Conservation (phyloP, 2,888 invertebrate genomes). For the Polietes domitor region DNA sequence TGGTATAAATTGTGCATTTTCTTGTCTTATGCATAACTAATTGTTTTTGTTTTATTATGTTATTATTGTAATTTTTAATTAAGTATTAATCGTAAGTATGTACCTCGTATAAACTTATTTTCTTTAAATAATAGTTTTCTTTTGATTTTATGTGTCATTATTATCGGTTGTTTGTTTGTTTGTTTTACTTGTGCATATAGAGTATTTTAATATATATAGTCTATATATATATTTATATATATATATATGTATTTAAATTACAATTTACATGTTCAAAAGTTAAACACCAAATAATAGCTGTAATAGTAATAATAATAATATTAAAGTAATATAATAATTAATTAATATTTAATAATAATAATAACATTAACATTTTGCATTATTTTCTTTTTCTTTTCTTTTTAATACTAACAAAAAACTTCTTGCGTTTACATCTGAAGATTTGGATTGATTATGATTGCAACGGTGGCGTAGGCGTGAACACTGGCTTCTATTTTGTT, state of each 20-base stretch:
- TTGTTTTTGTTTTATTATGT: constrained; percentile 20
- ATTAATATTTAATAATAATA: constrained; percentile 14
- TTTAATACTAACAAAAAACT: constrained; percentile 23
- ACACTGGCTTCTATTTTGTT: background rate
- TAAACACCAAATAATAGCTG: constrained; percentile 30
- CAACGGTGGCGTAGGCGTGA: background rate
- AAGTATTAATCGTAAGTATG: constrained; percentile 11
- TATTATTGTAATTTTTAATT: constrained; percentile 6
- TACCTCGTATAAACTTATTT: background rate
- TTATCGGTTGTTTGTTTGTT: constrained; percentile 13
- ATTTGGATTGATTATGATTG: constrained; percentile 17
- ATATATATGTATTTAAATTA: constrained; percentile 32
- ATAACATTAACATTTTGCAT: constrained; percentile 29
- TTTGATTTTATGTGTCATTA: constrained; percentile 8
- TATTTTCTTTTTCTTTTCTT: background rate
- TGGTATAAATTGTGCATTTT: constrained; percentile 64
- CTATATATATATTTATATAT: too few relatives aligned
- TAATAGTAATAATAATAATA: background rate
- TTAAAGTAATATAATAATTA: constrained; percentile 18
- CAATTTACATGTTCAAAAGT: constrained; percentile 56
- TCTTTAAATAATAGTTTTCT: background rate
- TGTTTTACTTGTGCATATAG: constrained; percentile 11
- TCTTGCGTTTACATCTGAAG: background rate
- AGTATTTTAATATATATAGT: background rate
- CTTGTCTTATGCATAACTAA: constrained; percentile 29